Base-by-base conservation (phyloP, 2,888 invertebrate species). In the Leptopilina drosophilae region DNA sequence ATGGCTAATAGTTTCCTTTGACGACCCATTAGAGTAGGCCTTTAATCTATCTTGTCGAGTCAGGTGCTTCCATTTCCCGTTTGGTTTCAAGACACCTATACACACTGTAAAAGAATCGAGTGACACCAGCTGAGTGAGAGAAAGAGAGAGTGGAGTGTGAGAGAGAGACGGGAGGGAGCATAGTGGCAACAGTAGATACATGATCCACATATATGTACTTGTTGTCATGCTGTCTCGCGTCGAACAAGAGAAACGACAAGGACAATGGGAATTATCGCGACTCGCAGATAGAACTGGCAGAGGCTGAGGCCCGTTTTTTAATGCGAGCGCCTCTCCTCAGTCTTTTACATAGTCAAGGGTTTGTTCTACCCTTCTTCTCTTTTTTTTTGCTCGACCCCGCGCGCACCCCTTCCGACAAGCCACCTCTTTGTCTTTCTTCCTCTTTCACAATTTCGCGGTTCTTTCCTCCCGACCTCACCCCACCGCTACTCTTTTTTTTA, bases 271-370 rank as follows among this genome's bases (percentile, higher is more conserved):
- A 82, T 82, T 80, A 82, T 82, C 80, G 56, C 53, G 77, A 33
- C 33, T 33, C 33, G 33, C 26, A 69, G 59, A 79, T 64, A 46
- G 76, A 20, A 76, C 12, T 5, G 76, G 42, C 59, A 62, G 59
- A 69, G 26, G 40, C n/a, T 33, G 33, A 33, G 33, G 33, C 33
- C 33, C 33, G 33, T 53, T 65, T 77, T 76, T 77, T 67, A 64
- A 66, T 67, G 77, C 64, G 56, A 77, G 64, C 14, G 26, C 73
- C 33, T 53, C 49, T 80, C 83, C 83, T 84, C 85, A 84, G 85
- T 88, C 85, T 87, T 87, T 84, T 83, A 87, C 87, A 87, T 83
- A 85, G 87, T 85, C 86, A 86, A 88, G 87, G 85, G 85, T 86
- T 86, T 85, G 83, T 87, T 85, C 85, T 83, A 82, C 64, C 42